phyloP scores from a whole-genome alignment of 2,113 vertebrate genomes.

The Cephalopterus ornatus region DNA sequence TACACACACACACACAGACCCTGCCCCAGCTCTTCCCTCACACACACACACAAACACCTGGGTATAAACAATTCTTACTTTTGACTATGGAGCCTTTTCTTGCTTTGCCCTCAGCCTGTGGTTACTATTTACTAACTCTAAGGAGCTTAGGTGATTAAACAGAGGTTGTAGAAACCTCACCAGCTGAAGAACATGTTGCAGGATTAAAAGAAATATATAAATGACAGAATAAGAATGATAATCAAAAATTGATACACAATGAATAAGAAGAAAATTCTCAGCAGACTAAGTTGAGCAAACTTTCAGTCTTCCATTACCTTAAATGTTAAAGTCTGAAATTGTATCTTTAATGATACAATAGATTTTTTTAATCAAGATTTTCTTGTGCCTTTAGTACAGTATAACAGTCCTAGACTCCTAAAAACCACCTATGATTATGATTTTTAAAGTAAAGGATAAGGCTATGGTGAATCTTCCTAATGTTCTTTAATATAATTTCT shows the following conservation, averaged over 20 bases:
- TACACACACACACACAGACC: background rate
- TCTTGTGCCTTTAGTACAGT: background rate
- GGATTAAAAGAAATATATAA: background rate
- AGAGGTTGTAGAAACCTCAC: background rate
- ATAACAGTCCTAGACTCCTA: background rate
- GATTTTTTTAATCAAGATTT: background rate
- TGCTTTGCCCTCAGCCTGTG: background rate
- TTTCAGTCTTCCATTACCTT: background rate
- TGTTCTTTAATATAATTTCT: background rate
- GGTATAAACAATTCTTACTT: slow-evolving; percentile 22
- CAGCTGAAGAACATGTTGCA: background rate
- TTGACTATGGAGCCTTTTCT: background rate
- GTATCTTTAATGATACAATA: background rate
- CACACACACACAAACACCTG: slow-evolving; percentile 34
- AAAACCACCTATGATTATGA: background rate
- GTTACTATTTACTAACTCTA: background rate
- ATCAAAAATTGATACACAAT: background rate
- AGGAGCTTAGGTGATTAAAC: background rate
- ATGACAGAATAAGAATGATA: background rate
- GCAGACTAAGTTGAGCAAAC: background rate
- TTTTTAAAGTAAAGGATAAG: background rate
- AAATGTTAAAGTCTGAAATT: background rate
- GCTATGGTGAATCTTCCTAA: background rate
- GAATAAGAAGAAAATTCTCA: background rate
- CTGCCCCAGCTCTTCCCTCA: no score